Base-by-base conservation (phyloP, 2,797 vertebrate species). In the Catharus ustulatus region DNA sequence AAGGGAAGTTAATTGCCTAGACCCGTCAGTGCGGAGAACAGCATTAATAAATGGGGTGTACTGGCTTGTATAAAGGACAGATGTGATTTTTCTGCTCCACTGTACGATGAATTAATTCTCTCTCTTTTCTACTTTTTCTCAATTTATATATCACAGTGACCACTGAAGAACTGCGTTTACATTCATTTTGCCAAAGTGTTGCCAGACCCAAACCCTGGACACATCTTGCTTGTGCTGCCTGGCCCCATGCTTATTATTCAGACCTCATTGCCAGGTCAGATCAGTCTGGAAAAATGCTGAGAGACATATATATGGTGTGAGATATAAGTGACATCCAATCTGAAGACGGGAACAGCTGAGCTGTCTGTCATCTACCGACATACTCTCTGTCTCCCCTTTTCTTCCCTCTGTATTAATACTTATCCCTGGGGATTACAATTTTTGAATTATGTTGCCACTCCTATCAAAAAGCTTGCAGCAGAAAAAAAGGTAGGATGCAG, bases 11-110 rank as follows among this genome's bases (percentile, higher is more conserved):
- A 98, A 98, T 98, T 98, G 96, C 94, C 94, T 97, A 94, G 95
- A 97, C 93, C 80, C 87, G 55, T 90, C 96, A 97, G 96, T 90
- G 95, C 76, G 10, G 72, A 97, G 97, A 97, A 96, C 94, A 96
- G 93, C 96, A 95, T 96, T 98, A 98, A 98, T 98, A 98, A 98
- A 98, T 97, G 97, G 97, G 94, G 97, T 97, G 97, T 97, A 97
- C 92, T 97, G 97, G 94, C 87, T 97, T 98, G 98, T 96, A 95
- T 96, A 96, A 97, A 96, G 95, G 97, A 98, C 97, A 98, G 98
- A 98, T 98, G 98, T 97, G 98, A 97, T 96, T 96, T 98, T 98
- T 98, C 97, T 98, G 97, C 97, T 97, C 76, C 82, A 94, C 87
- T 97, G 96, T 98, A 97, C 19, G 3, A 97, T 94, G 90, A 97